A percentile compares a stretch with the other conserved stretches of the same genome.
Conservation (phyloP, 2,888 invertebrate species). For the Empis stercorea region DNA sequence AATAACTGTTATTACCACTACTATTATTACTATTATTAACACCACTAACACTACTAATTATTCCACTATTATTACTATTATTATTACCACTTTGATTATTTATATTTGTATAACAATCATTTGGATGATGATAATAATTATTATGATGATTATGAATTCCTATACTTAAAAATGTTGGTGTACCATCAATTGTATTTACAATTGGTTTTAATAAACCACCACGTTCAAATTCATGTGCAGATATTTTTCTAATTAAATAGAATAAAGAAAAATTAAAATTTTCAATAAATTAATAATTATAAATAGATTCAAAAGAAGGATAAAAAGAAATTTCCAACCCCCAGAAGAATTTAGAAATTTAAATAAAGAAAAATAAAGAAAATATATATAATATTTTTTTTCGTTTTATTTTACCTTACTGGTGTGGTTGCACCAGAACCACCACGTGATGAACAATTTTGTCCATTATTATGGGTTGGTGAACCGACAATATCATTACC, state of each 20-base stretch:
- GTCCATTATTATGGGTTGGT: conserved; percentile 41
- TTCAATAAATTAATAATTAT: too few species aligned
- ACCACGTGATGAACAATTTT: conserved; percentile 46
- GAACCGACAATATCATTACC: conserved; percentile 38
- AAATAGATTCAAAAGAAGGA: conserved; percentile 1
- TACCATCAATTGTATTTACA: conserved; percentile 87
- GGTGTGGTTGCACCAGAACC: conserved; percentile 87
- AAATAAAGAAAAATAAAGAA: neutral
- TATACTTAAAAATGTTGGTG: conserved; percentile 69
- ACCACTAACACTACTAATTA: conserved; percentile 16
- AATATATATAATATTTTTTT: neutral
- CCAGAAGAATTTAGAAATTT: neutral
- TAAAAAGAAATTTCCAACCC: neutral
- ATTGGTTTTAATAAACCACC: conserved; percentile 86
- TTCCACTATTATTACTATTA: conserved; percentile 31
- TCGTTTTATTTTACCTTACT: conserved; percentile 48
- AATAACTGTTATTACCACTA: conserved; percentile 13
- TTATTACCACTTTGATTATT: conserved; percentile 37
- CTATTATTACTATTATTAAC: conserved; percentile 7
- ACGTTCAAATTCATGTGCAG: conserved; percentile 91
- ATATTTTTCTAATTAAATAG: conserved; percentile 87
- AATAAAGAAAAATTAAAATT: too few species aligned
- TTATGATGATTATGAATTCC: conserved; percentile 21
- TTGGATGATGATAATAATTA: conserved; percentile 19
- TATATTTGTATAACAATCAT: neutral